phyloP scores from a whole-genome alignment of 2,797 vertebrate genomes.

The Gadopsis marmoratus region DNA sequence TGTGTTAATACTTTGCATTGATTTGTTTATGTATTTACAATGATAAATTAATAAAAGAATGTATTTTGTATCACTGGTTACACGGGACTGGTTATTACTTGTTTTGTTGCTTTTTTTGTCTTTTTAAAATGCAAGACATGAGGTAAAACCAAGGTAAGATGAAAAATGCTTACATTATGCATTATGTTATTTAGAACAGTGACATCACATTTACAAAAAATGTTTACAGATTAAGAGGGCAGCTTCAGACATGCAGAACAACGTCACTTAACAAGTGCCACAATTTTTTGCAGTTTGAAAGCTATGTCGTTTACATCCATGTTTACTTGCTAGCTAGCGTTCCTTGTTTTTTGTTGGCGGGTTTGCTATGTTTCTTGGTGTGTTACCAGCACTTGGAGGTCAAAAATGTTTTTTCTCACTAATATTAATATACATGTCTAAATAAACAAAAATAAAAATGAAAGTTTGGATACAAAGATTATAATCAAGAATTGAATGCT shows the following conservation, averaged over 20 bases:
- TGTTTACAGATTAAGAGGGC: no score
- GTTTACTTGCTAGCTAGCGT: not conserved
- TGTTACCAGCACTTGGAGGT: not conserved
- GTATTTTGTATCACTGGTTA: conserved; percentile 85
- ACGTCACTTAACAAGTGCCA: not conserved
- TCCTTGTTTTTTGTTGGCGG: not conserved
- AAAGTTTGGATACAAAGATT: no score
- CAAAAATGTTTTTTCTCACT: not conserved
- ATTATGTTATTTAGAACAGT: not conserved
- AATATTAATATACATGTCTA: not conserved
- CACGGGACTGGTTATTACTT: conserved; percentile 29
- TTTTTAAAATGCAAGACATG: not conserved
- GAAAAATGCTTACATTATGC: not conserved
- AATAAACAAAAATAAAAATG: not conserved
- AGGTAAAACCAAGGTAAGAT: not conserved
- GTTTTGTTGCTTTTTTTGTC: not conserved
- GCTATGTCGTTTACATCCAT: not conserved
- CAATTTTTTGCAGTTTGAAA: not conserved
- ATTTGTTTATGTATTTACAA: conserved; percentile 80
- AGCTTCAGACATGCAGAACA: not conserved
- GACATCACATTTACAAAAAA: not conserved
- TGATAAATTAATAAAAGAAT: conserved; percentile 86
- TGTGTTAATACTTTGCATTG: conserved; percentile 74
- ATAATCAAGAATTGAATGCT: not conserved
- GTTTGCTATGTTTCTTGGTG: not conserved